These are phyloP conservation scores for Graphium colonna DNA, from an alignment of 2,888 invertebrate species.

Conservation along the genomic window DNA sequence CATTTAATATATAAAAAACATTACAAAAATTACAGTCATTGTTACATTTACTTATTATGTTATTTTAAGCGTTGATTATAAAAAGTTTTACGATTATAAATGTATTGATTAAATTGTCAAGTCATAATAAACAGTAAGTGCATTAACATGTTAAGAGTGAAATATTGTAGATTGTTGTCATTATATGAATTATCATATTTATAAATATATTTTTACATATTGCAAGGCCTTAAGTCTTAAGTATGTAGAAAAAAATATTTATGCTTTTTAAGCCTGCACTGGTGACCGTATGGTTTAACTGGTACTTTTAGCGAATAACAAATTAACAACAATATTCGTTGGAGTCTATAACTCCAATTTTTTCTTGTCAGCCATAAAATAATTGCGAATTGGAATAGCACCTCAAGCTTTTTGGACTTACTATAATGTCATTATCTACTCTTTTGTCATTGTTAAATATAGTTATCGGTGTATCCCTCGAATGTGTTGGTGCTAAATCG, in stretches of 20 bases:
- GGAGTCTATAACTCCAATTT: slow-evolving; percentile 36
- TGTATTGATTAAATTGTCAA: too few relatives aligned
- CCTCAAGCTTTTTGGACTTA: slow-evolving; percentile 68
- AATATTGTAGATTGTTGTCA: neutral
- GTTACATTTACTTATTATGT: too few relatives aligned
- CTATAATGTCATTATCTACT: slow-evolving; percentile 48
- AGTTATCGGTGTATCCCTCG: slow-evolving; percentile 45
- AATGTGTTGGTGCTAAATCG: slow-evolving; percentile 55
- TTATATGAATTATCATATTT: too few relatives aligned
- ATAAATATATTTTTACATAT: too few relatives aligned
- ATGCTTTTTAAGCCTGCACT: too few relatives aligned
- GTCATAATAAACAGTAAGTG: too few relatives aligned
- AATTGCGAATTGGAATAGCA: slow-evolving; percentile 61
- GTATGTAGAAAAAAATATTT: too few relatives aligned
- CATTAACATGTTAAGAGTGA: too few relatives aligned
- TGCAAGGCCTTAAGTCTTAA: neutral
- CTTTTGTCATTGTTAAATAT: slow-evolving; percentile 49
- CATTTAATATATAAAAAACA: neutral
- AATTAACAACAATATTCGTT: slow-evolving; percentile 7
- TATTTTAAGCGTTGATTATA: too few relatives aligned
- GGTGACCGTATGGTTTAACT: too few relatives aligned
- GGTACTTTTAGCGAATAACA: neutral
- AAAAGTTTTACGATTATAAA: too few relatives aligned
- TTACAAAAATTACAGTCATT: neutral
- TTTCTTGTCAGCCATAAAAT: slow-evolving; percentile 64